Percentiles rank a stretch among this genome's conserved stretches.
These are phyloP conservation scores for Synergus itoensis DNA, from an alignment of 2,888 invertebrate genomes.

Conservation along the genomic window DNA sequence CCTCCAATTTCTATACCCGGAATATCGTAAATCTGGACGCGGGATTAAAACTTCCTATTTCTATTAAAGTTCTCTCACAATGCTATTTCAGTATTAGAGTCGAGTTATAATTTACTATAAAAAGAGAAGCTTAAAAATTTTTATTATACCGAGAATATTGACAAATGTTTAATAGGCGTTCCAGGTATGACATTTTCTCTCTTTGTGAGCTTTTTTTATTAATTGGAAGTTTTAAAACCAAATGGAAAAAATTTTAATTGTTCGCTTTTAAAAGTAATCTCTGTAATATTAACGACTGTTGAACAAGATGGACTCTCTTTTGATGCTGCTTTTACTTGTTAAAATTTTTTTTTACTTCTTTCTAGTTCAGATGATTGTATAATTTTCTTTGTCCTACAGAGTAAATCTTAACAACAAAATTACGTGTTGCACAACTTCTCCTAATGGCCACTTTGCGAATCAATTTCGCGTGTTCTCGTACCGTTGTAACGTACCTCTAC, in stretches of 20 bases:
- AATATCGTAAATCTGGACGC: no score
- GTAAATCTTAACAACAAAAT: not conserved
- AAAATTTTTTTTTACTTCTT: not conserved
- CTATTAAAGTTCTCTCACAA: no score
- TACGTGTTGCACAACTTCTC: constrained; percentile 49
- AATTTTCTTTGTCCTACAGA: not conserved
- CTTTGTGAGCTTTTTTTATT: not conserved
- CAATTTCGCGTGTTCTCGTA: constrained; percentile 66
- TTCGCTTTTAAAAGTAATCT: not conserved
- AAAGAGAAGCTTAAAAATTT: not conserved
- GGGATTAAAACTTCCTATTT: no score
- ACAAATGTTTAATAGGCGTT: no score
- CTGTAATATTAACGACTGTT: not conserved
- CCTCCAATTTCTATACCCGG: no score
- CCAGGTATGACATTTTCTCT: no score
- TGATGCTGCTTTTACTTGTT: not conserved
- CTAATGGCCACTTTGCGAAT: constrained; percentile 68
- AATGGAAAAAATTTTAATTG: no score
- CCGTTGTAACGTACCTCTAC: constrained; percentile 58
- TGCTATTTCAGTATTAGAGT: not conserved
- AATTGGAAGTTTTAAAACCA: not conserved
- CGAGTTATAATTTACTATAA: not conserved
- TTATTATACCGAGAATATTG: no score
- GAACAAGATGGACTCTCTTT: constrained; percentile 2
- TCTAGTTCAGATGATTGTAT: not conserved